Base-by-base conservation (phyloP, 2,888 invertebrate species). In the Hydroisotoma schaefferi region DNA sequence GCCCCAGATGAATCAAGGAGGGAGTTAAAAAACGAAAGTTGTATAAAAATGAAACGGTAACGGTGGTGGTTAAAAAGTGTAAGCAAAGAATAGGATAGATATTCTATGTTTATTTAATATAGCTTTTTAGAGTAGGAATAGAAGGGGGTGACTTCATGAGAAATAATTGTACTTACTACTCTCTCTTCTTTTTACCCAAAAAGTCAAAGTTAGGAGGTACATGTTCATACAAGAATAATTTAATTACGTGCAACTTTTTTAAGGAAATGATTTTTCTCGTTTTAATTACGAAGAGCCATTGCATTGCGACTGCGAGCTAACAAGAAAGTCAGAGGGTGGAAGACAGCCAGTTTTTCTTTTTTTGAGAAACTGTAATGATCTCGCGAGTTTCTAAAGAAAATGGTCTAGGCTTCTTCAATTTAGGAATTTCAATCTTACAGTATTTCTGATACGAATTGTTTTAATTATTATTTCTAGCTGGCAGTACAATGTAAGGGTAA, bases 171-270 rank as follows among this genome's bases (percentile, higher is more conserved):
- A 37, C 51, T 51, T 40, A 33, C 27, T 29, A 37, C 38, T 23
- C 15, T 25, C 10, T 5, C 25, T 46, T 10, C 33, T 33, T 33
- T 15, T 33, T 33, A 8, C 33, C 15, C 33, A 8, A 33, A 33
- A 33, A 15, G 6, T 46, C 3, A 23, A 25, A 23, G 12, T 22
- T 22, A 25, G 46, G 33, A 55, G 59, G 46, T 55, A 61, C 58
- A 63, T 23, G 52, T 56, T 69, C 68, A 64, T 68, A n/a, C n/a
- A 62, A 71, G 67, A 63, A 67, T 71, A 71, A 71, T 71, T 69
- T 71, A 71, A 71, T 71, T 71, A 71, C 67, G 65, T 63, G 38
- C 48, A 48, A 33, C 27, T 49, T 55, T 52, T 48, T 55, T 29
- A n/a, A n/a, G 18, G 51, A 60, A 67, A 65, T 67, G 61, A 68